Base-by-base conservation (phyloP, 1,140 invertebrate species). In the Ruditapes philippinarum region DNA sequence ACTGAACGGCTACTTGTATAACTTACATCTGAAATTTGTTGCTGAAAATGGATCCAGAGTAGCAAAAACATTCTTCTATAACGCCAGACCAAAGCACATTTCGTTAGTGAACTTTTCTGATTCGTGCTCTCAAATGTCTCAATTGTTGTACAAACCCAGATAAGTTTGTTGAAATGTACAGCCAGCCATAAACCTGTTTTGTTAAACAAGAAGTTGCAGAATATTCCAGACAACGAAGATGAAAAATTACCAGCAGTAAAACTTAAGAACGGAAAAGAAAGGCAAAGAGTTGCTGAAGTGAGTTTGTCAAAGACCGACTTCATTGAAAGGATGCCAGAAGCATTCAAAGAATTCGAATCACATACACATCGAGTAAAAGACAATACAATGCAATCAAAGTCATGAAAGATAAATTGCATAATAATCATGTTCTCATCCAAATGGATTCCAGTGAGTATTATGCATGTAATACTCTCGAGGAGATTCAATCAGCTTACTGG, bases 371-470 rank as follows among this genome's bases (percentile, higher is more conserved):
- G 40, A 54, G 76, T 82, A 25, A 45, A 70, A n/a, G n/a, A 87
- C 84, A 87, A 42, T 87, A 87, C 25, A 62, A 22, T 78, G 73
- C 70, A 22, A 28, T 87, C 0, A 87, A 38, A 22, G 60, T 40
- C 22, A 38, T 78, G 49, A 79, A 57, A 62, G 49, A 87, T 31
- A 78, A 65, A 40, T 25, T 76, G 9, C 42, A n/a, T 42, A 22
- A 62, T 70, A 45, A 51, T 11, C 83, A 86, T 57, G 38, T 28
- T 4, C 22, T 86, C 11, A 40, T 76, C n/a, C 83, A 86, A 40
- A 74, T 86, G 83, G 83, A 86, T 54, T 86, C 76, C 28, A 25
- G 17, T 22, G 83, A 86, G 36, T 76, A 86, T 28, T 86, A 76
- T 25, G 5, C 33, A 4, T 86, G 68, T 45, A 42, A 86, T 25